Conservation (phyloP, 1,140 invertebrate species). For the Anastatus disparis region DNA sequence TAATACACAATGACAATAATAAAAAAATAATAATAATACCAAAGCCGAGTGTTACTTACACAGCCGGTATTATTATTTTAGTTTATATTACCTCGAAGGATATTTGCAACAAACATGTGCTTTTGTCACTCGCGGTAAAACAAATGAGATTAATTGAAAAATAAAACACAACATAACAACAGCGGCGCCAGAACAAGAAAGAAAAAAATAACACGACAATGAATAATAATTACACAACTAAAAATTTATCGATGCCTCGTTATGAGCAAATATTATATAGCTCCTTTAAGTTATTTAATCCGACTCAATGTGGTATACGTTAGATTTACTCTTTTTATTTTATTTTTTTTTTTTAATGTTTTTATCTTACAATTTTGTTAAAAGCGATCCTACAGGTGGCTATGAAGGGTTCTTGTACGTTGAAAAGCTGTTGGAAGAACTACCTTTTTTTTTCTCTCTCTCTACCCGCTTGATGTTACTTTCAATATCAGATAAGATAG, state of each 20-base stretch:
- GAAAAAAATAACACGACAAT: conserved; percentile 8
- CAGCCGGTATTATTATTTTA: neutral
- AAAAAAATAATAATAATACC: neutral
- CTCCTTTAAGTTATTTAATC: too few species aligned
- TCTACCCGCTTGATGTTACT: neutral
- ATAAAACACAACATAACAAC: too few species aligned
- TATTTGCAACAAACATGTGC: too few species aligned
- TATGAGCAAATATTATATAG: too few species aligned
- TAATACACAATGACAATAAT: neutral
- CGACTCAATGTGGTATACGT: too few species aligned
- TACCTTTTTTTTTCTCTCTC: neutral
- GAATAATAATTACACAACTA: neutral
- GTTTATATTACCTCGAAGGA: neutral
- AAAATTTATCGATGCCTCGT: neutral
- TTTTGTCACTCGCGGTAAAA: too few species aligned
- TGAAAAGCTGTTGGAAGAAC: neutral
- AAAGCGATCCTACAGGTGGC: conserved; percentile 25
- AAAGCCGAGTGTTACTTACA: neutral
- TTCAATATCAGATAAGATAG: neutral
- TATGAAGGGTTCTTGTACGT: conserved; percentile 1
- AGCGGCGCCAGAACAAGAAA: neutral
- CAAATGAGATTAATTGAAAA: too few species aligned
- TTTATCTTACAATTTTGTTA: neutral
- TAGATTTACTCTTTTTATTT: too few species aligned
- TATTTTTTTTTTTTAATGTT: neutral